Percentiles rank a stretch among this genome's conserved stretches.
Conservation (phyloP, 2,888 invertebrate genomes). For the Chrysotoxum bicinctum region DNA sequence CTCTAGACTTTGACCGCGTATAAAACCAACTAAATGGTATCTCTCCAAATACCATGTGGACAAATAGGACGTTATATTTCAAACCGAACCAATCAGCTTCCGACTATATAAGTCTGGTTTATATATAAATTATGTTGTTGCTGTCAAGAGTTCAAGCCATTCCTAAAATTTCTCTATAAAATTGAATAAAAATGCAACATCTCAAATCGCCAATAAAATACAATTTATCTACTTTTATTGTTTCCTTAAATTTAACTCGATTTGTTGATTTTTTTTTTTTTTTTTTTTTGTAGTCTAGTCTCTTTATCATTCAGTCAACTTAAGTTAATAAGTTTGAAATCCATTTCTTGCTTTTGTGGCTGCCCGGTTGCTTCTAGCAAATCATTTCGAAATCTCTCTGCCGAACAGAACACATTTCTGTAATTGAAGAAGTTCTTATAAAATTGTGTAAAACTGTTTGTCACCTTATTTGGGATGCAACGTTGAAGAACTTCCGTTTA, state of each 20-base stretch:
- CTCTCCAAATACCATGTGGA: too few relatives aligned
- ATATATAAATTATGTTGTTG: too few relatives aligned
- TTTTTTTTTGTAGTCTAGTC: neutral
- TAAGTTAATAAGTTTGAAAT: slow-evolving; percentile 22
- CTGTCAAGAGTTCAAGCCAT: too few relatives aligned
- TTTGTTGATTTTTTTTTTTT: neutral
- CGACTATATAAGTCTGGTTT: too few relatives aligned
- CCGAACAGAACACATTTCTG: neutral
- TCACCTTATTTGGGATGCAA: slow-evolving; percentile 13
- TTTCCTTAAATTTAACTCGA: neutral
- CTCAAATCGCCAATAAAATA: neutral
- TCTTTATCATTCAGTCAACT: neutral
- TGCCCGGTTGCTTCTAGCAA: neutral
- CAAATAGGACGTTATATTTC: too few relatives aligned
- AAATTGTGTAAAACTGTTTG: slow-evolving; percentile 55
- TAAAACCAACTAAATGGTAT: too few relatives aligned
- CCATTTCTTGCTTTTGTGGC: neutral
- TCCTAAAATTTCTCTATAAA: neutral
- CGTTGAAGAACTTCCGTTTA: slow-evolving; percentile 24
- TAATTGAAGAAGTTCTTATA: slow-evolving; percentile 3
- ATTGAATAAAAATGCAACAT: neutral
- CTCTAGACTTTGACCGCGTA: too few relatives aligned
- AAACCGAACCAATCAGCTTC: too few relatives aligned
- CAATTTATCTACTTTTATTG: neutral
- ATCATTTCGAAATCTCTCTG: neutral